A percentile compares a stretch with the other conserved stretches of the same genome.
Evolutionary conservation across 2,888 invertebrate species (phyloP).

Genomic region (Mycalesis mineus): DNA sequence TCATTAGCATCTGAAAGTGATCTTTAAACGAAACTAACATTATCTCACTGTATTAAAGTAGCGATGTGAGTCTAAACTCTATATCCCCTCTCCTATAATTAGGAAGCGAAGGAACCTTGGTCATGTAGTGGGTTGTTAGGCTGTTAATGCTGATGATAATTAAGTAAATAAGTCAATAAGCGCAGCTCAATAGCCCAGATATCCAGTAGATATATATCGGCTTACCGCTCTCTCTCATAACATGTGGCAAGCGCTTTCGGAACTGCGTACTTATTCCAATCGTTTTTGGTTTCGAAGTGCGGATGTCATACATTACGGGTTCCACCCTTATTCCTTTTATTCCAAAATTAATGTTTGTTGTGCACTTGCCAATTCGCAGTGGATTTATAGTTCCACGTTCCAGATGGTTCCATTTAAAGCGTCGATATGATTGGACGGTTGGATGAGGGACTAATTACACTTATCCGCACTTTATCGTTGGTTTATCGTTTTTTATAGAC

Average conservation of each 20-base stretch:
- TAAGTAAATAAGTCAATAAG: too few relatives aligned
- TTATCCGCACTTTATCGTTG: too few relatives aligned
- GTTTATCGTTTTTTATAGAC: too few relatives aligned
- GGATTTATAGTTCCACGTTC: constrained; percentile 20
- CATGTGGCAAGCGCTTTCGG: constrained; percentile 37
- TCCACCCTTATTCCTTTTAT: constrained; percentile 49
- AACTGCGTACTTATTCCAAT: constrained; percentile 51
- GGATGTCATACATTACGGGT: constrained; percentile 59
- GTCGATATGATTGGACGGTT: neutral
- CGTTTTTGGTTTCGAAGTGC: constrained; percentile 55
- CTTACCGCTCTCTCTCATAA: constrained; percentile 18
- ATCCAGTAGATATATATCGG: too few relatives aligned
- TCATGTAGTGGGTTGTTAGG: too few relatives aligned
- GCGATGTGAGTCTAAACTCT: too few relatives aligned
- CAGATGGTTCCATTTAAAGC: constrained; percentile 4
- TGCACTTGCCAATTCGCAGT: constrained; percentile 22
- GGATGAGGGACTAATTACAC: neutral
- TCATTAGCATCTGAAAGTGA: too few relatives aligned
- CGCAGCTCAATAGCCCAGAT: too few relatives aligned
- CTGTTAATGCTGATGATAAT: too few relatives aligned
- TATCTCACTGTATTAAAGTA: too few relatives aligned
- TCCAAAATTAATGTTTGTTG: constrained; percentile 28
- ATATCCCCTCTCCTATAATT: neutral
- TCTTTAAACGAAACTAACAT: too few relatives aligned
- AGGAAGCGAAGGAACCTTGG: too few relatives aligned